Evolutionary conservation across 2,888 invertebrate species (phyloP), one percentile per base, ranked within the genome.

Genomic region (Phoronis australis): DNA sequence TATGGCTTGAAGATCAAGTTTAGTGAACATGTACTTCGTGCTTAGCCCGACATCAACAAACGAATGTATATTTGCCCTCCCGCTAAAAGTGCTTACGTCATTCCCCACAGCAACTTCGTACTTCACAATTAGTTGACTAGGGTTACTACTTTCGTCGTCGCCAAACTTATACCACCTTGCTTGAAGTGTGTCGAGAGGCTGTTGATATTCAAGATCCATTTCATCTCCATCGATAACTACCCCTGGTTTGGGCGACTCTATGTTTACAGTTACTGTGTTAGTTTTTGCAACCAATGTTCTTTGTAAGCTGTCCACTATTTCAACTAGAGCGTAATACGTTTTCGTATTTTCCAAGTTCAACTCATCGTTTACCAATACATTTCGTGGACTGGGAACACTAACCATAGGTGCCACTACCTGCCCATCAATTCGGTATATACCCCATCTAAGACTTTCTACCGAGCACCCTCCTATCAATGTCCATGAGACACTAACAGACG

Each of bases 81-180:
- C 61, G 40, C 55, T 55, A 5, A 48, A 46, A 55, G 59, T 62
- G 5, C 66, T 52, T n/a, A 61, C 44, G 50, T 67, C 64, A 35
- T 61, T 65, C 35, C 68, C 67, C 23, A 66, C 50, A 9, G 66
- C 65, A 15, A 66, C 61, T 47, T 65, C 64, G 50, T 65, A 68
- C 25, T 56, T 40, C 2, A 42, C 37, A 18, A 66, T 60, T 3
- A 48, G 25, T 37, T 66, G 64, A 6, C 56, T 58, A n/a, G 61
- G 61, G 37, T 50, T 45, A 12, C 42, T 42, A 37, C 50, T 43
- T 3, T 21, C 21, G 3, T 38, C 15, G 2, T 54, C 41, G 6
- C 59, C 59, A 40, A 60, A 60, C 1, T 3, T 45, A 43, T 57
- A 50, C 59, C 59, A 60, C 37, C 57, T 57, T 37, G 52, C 57